These are phyloP conservation scores for Matsumyia berberina DNA, from an alignment of 2,888 invertebrate species.

Conservation along the genomic window DNA sequence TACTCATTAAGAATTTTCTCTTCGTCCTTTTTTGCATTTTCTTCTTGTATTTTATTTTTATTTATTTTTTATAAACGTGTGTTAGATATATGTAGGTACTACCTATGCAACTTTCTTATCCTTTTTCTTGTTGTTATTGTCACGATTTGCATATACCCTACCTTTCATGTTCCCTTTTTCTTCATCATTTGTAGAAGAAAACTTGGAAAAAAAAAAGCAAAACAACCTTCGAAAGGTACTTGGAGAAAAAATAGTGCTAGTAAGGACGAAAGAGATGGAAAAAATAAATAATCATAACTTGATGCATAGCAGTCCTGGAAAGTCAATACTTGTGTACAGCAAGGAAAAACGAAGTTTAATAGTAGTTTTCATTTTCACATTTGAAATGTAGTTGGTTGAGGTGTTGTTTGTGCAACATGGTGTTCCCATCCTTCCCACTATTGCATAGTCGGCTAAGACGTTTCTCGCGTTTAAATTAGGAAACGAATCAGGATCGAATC, in stretches of 20 bases:
- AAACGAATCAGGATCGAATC: background rate
- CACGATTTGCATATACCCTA: background rate
- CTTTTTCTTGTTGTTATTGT: background rate
- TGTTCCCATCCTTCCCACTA: background rate
- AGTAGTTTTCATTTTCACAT: conserved; percentile 26
- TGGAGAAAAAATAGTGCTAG: background rate
- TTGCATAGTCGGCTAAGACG: background rate
- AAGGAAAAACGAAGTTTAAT: conserved; percentile 20
- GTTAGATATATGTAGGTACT: background rate
- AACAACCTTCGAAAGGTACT: background rate
- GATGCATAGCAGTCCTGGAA: background rate
- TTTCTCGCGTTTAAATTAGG: conserved; percentile 12
- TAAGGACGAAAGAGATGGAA: background rate
- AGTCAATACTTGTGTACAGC: conserved; percentile 9
- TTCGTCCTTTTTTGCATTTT: background rate
- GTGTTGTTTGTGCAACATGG: conserved; percentile 6
- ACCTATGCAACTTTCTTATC: background rate
- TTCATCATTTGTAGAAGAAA: too few species aligned
- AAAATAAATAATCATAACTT: conserved; percentile 20
- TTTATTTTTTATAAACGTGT: conserved; percentile 1
- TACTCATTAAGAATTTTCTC: conserved; percentile 29
- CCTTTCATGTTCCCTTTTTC: background rate
- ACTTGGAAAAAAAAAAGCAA: background rate
- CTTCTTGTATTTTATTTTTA: background rate
- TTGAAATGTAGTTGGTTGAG: conserved; percentile 7